These are phyloP conservation scores for Callospermophilus lateralis DNA, from an alignment of 2,113 vertebrate genomes.

Conservation along the genomic window DNA sequence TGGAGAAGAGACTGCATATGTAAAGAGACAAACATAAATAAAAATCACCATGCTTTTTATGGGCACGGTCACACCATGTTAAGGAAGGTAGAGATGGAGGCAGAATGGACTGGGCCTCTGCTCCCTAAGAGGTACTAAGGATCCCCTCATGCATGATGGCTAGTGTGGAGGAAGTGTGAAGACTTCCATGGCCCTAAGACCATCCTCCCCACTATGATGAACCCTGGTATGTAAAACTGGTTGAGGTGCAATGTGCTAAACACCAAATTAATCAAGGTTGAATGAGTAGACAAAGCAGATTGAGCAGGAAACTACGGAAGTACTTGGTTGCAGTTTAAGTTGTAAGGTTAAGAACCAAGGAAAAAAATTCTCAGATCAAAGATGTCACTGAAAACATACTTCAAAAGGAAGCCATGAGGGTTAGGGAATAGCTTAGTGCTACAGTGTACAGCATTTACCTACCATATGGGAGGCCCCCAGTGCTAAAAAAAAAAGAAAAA, in stretches of 20 bases:
- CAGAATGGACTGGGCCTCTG: too few relatives aligned
- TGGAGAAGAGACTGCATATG: background rate
- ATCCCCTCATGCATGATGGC: background rate
- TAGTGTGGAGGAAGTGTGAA: background rate
- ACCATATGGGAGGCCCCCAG: background rate
- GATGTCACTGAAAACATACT: background rate
- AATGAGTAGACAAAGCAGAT: background rate
- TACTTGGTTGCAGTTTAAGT: background rate
- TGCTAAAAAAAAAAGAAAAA: background rate
- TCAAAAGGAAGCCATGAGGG: background rate
- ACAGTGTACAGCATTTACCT: background rate
- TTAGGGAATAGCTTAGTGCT: background rate
- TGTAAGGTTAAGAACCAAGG: background rate
- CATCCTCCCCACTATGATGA: background rate
- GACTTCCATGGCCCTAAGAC: background rate
- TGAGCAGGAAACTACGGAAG: background rate
- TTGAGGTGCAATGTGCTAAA: background rate
- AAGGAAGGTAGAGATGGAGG: background rate
- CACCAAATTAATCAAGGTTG: background rate
- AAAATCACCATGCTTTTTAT: background rate
- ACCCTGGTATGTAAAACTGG: background rate
- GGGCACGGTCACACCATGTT: background rate
- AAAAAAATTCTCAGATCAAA: conserved; percentile 24
- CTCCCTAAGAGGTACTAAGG: background rate
- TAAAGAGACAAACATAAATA: background rate